A percentile compares a stretch with the other conserved stretches of the same genome.
These are phyloP conservation scores for Daboia siamensis DNA, from an alignment of 2,113 vertebrate species.

Conservation along the genomic window DNA sequence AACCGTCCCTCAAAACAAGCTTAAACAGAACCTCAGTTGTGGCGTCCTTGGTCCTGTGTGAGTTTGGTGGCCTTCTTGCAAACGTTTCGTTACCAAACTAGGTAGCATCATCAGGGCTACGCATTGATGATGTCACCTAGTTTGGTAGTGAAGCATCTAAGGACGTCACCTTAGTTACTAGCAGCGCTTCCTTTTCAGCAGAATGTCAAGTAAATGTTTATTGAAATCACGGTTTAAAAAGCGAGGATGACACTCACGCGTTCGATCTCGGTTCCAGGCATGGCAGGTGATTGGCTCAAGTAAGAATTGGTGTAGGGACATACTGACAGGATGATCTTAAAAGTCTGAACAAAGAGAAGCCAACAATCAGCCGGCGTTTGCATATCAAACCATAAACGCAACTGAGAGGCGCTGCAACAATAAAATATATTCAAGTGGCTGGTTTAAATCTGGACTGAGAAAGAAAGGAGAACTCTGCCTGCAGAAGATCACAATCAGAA, in stretches of 20 bases:
- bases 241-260: conserved; percentile 76
- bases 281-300: conserved; percentile 98
- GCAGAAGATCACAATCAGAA: neutral
- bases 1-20: neutral
- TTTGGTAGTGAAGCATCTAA: neutral
- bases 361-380: conserved; percentile 18
- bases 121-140: neutral
- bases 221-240: neutral
- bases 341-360: conserved; percentile 51
- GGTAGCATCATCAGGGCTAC: neutral
- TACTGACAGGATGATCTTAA: conserved; percentile 70
- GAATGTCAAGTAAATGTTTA: accelerated
- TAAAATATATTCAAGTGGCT: too few relatives aligned
- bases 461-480: neutral
- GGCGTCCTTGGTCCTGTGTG: neutral
- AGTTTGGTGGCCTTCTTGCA: neutral
- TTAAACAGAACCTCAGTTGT: neutral
- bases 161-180: neutral
- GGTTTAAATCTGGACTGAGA: neutral
- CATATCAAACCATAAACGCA: neutral
- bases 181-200: accelerated
- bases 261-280: conserved; percentile 96
- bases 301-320: conserved; percentile 98
- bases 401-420: neutral
- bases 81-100: neutral